phyloP scores from a whole-genome alignment of 2,888 invertebrate species.

The Mythimna impura region DNA sequence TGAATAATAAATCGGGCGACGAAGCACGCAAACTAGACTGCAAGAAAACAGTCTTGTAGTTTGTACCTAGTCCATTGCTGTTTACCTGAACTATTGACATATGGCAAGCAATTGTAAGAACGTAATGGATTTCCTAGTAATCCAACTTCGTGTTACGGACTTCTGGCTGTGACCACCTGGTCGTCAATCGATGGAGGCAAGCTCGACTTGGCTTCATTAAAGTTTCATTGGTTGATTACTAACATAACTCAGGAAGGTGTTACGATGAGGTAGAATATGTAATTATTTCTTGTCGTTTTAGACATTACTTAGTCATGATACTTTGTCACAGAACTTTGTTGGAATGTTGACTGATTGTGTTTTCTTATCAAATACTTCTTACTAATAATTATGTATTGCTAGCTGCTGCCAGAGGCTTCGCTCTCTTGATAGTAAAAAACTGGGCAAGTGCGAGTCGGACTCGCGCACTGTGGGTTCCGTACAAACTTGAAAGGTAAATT shows the following conservation, averaged over 20 bases:
- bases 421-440: too few relatives aligned
- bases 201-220: conserved; percentile 34
- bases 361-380: conserved; percentile 10
- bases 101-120: background rate
- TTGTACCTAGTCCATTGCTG: conserved; percentile 21
- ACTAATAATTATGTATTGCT: too few relatives aligned
- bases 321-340: conserved; percentile 11
- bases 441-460: too few relatives aligned
- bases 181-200: conserved; percentile 13
- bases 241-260: conserved; percentile 10
- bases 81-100: conserved; percentile 26
- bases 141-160: conserved; percentile 4
- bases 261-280: conserved; percentile 6
- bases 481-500: too few relatives aligned
- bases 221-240: conserved; percentile 32
- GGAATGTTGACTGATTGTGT: conserved; percentile 2
- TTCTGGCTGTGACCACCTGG: conserved; percentile 44
- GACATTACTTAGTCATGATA: conserved; percentile 13
- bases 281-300: conserved; percentile 8
- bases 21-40: conserved; percentile 38
- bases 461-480: too few relatives aligned
- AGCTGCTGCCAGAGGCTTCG: too few relatives aligned
- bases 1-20: conserved; percentile 59
- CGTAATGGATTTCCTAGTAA: conserved; percentile 22
- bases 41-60: conserved; percentile 19